Conservation (phyloP, 2,888 invertebrate species). For the Drosophila borealis region DNA sequence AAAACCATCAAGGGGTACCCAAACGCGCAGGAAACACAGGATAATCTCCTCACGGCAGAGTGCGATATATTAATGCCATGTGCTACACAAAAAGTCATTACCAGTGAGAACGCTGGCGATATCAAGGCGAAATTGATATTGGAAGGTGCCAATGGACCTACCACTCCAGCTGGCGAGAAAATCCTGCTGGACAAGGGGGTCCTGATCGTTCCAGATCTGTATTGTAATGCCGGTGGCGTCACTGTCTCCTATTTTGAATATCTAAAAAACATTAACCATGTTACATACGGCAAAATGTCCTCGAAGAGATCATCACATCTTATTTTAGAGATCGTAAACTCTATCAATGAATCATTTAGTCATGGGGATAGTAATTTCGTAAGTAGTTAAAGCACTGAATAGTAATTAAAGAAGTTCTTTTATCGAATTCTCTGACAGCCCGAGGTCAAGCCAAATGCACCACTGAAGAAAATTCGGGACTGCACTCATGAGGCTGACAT, state of each 20-base stretch:
- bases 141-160: slow-evolving; percentile 98
- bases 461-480: slow-evolving; percentile 64
- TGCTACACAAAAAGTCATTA: slow-evolving; percentile 97
- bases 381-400: slow-evolving; percentile 15
- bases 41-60: slow-evolving; percentile 94
- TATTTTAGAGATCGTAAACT: slow-evolving; percentile 72
- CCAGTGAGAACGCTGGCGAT: slow-evolving; percentile 94
- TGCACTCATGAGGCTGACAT: slow-evolving; percentile 97
- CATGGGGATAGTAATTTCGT: slow-evolving; percentile 18
- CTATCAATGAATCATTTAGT: slow-evolving; percentile 71
- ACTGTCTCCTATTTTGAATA: slow-evolving; percentile 99
- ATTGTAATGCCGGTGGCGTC: slow-evolving; percentile 97
- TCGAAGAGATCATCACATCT: slow-evolving; percentile 93
- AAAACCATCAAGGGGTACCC: slow-evolving; percentile 97
- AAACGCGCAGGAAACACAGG: slow-evolving; percentile 93
- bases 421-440: slow-evolving; percentile 34
- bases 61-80: slow-evolving; percentile 99
- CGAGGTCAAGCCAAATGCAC: slow-evolving; percentile 60
- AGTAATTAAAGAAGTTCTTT: no score
- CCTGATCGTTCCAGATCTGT: slow-evolving; percentile 96
- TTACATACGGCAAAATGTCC: slow-evolving; percentile 96
- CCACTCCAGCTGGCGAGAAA: slow-evolving; percentile 97
- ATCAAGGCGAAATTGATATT: slow-evolving; percentile 97
- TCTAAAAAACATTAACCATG: slow-evolving; percentile 99
- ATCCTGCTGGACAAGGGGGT: slow-evolving; percentile 94